Evolutionary conservation across 92 coral and sea anemone genomes (phyloP), one percentile per base, ranked within the genome.

Genomic region (Pocillopora grandis): DNA sequence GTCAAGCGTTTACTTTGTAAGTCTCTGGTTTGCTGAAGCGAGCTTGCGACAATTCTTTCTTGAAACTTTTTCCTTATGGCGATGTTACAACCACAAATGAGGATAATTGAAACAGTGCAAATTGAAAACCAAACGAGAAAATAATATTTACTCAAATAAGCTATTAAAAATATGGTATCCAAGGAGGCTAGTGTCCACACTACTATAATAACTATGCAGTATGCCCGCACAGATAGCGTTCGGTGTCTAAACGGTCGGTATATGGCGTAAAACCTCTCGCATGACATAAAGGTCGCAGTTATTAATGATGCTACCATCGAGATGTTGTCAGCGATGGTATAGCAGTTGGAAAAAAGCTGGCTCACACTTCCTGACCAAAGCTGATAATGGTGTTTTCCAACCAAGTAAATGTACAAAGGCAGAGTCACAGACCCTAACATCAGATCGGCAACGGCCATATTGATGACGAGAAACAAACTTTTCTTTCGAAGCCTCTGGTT

Each of bases 401-500:
- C 35, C 37, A 27, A 27, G 72, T 67, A 67, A 73, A 73, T 42
- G 17, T 73, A 19, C 49, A 42, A 18, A 10, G 77, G 77, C 18
- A 73, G 60, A n/a, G 35, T 18, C 8, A 73, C 62, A 20, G 62
- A 13, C 20, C 77, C 58, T 17, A 71, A 33, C 21, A 71, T 71
- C 10, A 71, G 57, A 33, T 71, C 76, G 48, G 76, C 76, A 49
- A 73, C 49, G 12, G 77, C 60, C 77, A 73, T 73, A 11, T 73
- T 73, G 61, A 73, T 73, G 33, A 73, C 62, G 9, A 73, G 77
- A 52, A 73, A 73, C 5, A 73, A n/a, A 73, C 77, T 52, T 52
- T 42, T 73, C 77, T 52, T 52, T 10, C 72, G 72, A 33, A 27
- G 16, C 35, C 17, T 67, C 48, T 67, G 27, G 72, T 67, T 12